Percentiles rank a stretch among this genome's conserved stretches.
These are phyloP conservation scores for Oryctes rhinoceros DNA, from an alignment of 1,140 invertebrate species.

Conservation along the genomic window DNA sequence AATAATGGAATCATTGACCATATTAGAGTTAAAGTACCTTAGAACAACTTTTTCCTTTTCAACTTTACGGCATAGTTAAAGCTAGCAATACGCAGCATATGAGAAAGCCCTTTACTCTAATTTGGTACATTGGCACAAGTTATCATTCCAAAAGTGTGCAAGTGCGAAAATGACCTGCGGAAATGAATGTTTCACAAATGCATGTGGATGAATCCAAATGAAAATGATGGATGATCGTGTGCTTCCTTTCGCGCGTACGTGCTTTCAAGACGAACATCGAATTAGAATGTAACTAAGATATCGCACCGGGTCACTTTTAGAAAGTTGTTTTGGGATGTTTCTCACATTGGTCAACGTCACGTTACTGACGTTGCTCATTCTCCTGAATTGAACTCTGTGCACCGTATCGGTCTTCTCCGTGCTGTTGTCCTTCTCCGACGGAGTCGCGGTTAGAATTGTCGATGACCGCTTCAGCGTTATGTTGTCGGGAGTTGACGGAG, in stretches of 20 bases:
- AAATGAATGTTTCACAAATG: neutral
- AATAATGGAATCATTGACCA: too few relatives aligned
- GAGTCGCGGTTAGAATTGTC: constrained; percentile 55
- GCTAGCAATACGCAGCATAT: too few relatives aligned
- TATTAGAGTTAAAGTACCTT: too few relatives aligned
- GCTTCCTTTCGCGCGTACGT: neutral
- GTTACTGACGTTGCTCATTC: constrained; percentile 58
- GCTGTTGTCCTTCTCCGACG: constrained; percentile 52
- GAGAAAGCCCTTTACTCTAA: neutral
- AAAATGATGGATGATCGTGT: neutral
- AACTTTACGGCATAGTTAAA: too few relatives aligned
- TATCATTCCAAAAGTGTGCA: constrained; percentile 55
- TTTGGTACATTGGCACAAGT: constrained; percentile 44
- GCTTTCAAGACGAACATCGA: neutral
- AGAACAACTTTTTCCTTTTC: too few relatives aligned
- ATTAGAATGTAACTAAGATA: constrained; percentile 44
- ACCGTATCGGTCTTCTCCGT: constrained; percentile 39
- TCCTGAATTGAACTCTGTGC: constrained; percentile 40
- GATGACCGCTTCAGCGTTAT: constrained; percentile 45
- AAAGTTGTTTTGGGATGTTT: constrained; percentile 50
- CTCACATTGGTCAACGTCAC: constrained; percentile 68
- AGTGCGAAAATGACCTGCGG: constrained; percentile 38
- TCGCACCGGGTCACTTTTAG: constrained; percentile 60
- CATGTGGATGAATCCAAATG: neutral
- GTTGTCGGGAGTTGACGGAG: constrained; percentile 55